Conservation (phyloP, 2,797 vertebrate genomes). For the Pangasius sanitwongsei region DNA sequence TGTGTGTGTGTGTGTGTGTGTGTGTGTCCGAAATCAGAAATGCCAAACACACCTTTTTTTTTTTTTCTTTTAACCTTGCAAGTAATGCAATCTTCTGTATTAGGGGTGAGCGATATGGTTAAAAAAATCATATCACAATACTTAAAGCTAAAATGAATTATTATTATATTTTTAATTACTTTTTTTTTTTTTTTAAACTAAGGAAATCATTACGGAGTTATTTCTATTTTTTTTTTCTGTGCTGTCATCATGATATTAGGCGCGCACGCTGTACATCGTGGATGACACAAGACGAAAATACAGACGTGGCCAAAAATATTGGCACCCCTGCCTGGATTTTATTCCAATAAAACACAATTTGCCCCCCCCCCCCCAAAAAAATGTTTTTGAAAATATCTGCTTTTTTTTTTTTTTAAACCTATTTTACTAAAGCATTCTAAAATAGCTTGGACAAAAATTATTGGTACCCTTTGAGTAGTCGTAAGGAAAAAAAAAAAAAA, state of each 20-base stretch:
- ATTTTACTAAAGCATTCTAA: not conserved
- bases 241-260: not conserved
- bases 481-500: too few species aligned
- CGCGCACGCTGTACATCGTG: not conserved
- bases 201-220: not conserved
- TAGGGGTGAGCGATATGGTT: not conserved
- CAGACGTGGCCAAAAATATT: not conserved
- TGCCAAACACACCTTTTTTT: constrained; percentile 33
- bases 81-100: not conserved
- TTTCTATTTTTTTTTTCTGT: not conserved
- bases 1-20: not conserved
- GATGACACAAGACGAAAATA: not conserved
- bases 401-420: not conserved
- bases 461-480: not conserved
- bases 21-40: constrained; percentile 35
- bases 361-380: too few species aligned
- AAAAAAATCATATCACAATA: not conserved
- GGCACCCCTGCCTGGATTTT: not conserved
- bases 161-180: too few species aligned
- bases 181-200: too few species aligned
- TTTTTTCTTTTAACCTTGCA: not conserved
- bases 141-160: too few species aligned
- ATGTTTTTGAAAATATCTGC: not conserved
- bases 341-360: not conserved
- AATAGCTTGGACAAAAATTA: not conserved